Base-by-base conservation (phyloP, 2,113 vertebrate genomes). In the Archocentrus centrarchus region DNA sequence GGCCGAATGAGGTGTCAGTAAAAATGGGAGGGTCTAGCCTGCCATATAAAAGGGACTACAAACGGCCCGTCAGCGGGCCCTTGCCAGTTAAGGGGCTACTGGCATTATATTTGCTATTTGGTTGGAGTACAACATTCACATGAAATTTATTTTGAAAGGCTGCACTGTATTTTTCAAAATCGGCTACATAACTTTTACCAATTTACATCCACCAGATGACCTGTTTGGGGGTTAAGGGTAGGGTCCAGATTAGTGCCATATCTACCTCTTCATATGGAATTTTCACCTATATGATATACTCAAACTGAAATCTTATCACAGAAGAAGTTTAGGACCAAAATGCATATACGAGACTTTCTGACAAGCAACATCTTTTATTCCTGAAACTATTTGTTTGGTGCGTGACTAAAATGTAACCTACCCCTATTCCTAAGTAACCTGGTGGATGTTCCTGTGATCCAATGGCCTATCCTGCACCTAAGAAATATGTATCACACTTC, bases 131-230 rank as follows among this genome's bases (percentile, higher is more conserved):
- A 35, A 11, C 10, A 57, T 75, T 78, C 1, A 24, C 53, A 79
- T 22, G 6, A 47, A 24, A n/a, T 18, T 27, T 32, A 41, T 20
- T 47, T 55, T 50, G 1, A 53, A 81, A 17, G 3, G 1, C n/a
- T 59, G 2, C 62, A 9, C 6, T 66, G 27, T 63, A 35, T 68
- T 76, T 50, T 70, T 41, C 18, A 5, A 39, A 44, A 61, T 30
- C 18, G 18, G 22, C 20, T 14, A n/a, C 47, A 73, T 27, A 73
- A 73, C 27, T 27, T 32, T 47, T 18, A 53, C 66, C 66, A 20
- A 30, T 32, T 55, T 32, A 73, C 68, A 73, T 73, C 47, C 68
- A 73, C 68, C 68, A 55, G 47, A 32, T 53, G 47, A 73, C 68
- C 11, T 73, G 68, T 55, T 73, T 55, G 27, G 47, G 68, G 30